Evolutionary conservation across 2,113 vertebrate species (phyloP), one percentile per base, ranked within the genome.

Genomic region (Ia io): DNA sequence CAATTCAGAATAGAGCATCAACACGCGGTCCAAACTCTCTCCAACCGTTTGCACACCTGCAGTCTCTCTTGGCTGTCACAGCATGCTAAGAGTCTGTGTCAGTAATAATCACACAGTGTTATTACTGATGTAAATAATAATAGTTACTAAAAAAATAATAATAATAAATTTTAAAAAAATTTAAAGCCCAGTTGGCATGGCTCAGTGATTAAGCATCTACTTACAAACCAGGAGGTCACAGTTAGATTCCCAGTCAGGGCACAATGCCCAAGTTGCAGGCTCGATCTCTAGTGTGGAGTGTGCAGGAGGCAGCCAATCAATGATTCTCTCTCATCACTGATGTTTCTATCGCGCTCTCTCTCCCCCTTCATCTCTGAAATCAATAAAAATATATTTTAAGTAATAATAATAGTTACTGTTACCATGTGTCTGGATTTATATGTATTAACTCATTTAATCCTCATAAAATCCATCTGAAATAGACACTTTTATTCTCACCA

Each of bases 1-100:
- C 37, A 12, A 14, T 1, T 6, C 0, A 9, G 74, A 30, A 25
- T 2, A 22, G 16, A 77, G 53, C 32, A 22, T 0, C 0, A 0
- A 63, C 28, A 8, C 37, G 7, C 25, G 67, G 63, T 8, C 32
- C 83, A 56, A 40, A 83, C 28, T 56, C 35, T 10, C 30, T 10
- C 9, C 23, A 40, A n/a, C n/a, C 71, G 22, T 35, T 13, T 37
- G 49, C 82, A 76, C 37, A 13, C 5, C 16, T 2, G 5, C 56
- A 30, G 56, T 44, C 37, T 20, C 59, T 49, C 51, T 59, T 0
- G 0, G 70, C 47, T 51, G 69, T 70, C 61, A 42, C 0, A 59
- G 30, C 63, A 32, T 0, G 16, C 40, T 56, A 30, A 3, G 42
- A 53, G 32, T 11, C 84, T 28, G 1, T 6, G 20, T 14, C 25